Evolutionary conservation across 2,797 vertebrate genomes (phyloP), one percentile per base, ranked within the genome.

Genomic region (Pseudocheirus occidentalis): DNA sequence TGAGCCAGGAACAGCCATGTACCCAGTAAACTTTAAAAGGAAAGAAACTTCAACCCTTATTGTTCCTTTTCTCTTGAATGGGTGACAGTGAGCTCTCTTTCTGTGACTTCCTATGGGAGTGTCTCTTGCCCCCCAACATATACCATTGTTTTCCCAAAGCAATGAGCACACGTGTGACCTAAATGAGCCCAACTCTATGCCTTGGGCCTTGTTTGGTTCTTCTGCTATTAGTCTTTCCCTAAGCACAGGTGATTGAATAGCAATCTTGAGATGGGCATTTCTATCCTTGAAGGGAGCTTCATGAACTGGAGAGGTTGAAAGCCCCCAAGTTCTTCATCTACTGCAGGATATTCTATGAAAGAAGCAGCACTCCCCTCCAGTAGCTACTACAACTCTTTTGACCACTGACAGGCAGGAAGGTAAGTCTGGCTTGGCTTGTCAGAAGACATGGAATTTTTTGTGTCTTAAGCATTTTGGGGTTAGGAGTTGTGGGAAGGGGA

Each of bases 281-380:
- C 9, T 10, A 87, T 3, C 7, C 40, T 50, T 87, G 73, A 87
- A 87, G 24, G 40, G 21, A 73, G 40, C 6, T 7, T 81, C 2
- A 46, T n/a, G 29, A 62, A 6, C 34, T 62, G 29, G 31, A n/a
- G 34, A n/a, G 14, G 16, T 10, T 81, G 40, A 81, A 10, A 81
- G 40, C 27, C 21, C 9, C 40, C 4, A 21, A 81, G 40, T 81
- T 46, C n/a, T 46, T 46, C n/a, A 40, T 40, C 46, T 46, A 81
- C 40, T 81, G 73, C 16, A 40, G 40, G 18, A 81, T 46, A 21
- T 46, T 46, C 40, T 9, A 21, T 81, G 40, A 16, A 24, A 81
- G 1, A 24, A 9, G 0, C 6, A 40, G 1, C 13, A 3, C 9
- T 9, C 73, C 3, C 0, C 18, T 18, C 66, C 7, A 46, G 1